phyloP scores from a whole-genome alignment of 2,888 invertebrate species.

The Drosophila dives region DNA sequence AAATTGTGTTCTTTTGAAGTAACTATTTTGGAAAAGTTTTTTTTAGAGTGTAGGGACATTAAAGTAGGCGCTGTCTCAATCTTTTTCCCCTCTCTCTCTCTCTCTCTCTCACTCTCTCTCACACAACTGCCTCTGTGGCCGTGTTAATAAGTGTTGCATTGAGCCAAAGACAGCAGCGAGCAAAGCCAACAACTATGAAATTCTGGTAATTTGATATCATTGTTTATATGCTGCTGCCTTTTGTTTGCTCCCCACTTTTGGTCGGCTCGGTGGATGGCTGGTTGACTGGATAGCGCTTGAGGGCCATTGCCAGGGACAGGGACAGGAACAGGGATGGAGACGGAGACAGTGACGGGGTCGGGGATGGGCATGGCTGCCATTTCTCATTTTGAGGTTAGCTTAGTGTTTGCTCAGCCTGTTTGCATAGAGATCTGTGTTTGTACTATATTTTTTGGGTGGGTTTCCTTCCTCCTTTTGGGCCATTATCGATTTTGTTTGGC shows the following conservation, averaged over 20 bases:
- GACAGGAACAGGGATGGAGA: background rate
- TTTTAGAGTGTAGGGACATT: conserved; percentile 25
- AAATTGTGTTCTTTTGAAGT: background rate
- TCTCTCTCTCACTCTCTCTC: conserved; percentile 7
- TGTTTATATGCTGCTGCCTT: conserved; percentile 76
- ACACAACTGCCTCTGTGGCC: conserved; percentile 33
- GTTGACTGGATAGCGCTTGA: conserved; percentile 31
- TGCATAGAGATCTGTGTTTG: conserved; percentile 51
- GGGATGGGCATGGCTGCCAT: conserved; percentile 47
- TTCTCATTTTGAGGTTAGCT: conserved; percentile 47
- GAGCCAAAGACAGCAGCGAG: conserved; percentile 42
- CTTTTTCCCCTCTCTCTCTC: background rate
- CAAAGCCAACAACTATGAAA: conserved; percentile 70
- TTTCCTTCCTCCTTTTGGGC: conserved; percentile 9
- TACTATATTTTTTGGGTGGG: conserved; percentile 30
- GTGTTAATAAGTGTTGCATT: conserved; percentile 78
- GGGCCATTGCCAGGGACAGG: conserved; percentile 15
- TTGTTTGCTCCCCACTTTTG: conserved; percentile 78
- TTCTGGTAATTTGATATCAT: conserved; percentile 75
- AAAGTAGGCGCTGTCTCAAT: conserved; percentile 43
- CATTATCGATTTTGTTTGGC: conserved; percentile 57
- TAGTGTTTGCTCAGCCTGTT: conserved; percentile 50
- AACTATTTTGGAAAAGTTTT: background rate
- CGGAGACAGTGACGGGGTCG: background rate
- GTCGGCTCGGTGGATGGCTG: conserved; percentile 27